Evolutionary conservation across 2,797 vertebrate species (phyloP).

Genomic region (Presbytis comata): DNA sequence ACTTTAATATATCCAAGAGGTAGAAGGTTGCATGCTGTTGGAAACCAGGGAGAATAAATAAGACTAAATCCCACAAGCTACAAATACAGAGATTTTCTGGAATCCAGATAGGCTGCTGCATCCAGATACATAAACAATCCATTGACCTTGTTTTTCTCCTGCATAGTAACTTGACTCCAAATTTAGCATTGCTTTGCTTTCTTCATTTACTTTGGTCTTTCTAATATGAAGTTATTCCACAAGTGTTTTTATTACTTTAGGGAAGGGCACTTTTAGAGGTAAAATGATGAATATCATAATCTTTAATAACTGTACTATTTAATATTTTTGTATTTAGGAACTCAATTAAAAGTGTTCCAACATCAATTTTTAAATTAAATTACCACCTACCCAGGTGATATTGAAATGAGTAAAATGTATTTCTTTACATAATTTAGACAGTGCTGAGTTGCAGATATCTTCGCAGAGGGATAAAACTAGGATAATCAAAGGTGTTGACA

Average conservation of each 20-base stretch:
- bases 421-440: neutral
- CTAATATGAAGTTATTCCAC: neutral
- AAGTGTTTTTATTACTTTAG: neutral
- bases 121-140: neutral
- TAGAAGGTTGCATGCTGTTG: neutral
- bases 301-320: neutral
- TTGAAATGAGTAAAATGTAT: neutral
- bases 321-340: neutral
- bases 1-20: neutral
- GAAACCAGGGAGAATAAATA: neutral
- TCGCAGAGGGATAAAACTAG: neutral
- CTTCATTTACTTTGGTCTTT: neutral
- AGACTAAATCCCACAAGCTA: neutral
- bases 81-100: neutral
- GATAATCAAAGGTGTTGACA: neutral
- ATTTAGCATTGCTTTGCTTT: neutral
- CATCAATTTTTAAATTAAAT: neutral
- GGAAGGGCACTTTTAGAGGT: neutral
- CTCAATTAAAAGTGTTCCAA: neutral
- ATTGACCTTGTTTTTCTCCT: neutral
- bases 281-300: neutral
- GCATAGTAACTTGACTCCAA: neutral
- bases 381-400: neutral
- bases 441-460: neutral
- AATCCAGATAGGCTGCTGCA: neutral